Percentiles rank a stretch among this genome's conserved stretches.
Evolutionary conservation across 2,797 vertebrate species (phyloP).

Genomic region (Coendou prehensilis): DNA sequence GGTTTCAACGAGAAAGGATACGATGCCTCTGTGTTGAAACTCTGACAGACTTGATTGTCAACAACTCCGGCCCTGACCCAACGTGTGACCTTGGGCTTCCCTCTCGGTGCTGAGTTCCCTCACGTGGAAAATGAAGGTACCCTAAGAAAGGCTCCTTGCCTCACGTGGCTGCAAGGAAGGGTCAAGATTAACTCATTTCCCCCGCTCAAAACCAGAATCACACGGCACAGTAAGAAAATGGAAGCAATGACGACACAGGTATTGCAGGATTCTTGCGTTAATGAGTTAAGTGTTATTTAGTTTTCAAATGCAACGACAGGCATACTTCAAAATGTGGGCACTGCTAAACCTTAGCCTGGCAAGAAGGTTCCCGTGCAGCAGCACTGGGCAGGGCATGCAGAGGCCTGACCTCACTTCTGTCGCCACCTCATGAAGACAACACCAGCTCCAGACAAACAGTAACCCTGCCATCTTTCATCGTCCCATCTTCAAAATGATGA

Average conservation of each 20-base stretch:
- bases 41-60: background rate
- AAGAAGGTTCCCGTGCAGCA: background rate
- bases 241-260: background rate
- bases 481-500: background rate
- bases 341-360: background rate
- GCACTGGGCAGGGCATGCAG: fast-evolving
- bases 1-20: background rate
- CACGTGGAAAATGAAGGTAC: slow-evolving; percentile 60
- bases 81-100: background rate
- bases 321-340: background rate
- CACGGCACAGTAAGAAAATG: background rate
- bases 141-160: background rate
- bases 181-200: slow-evolving; percentile 52
- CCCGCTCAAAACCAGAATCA: background rate
- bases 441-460: background rate
- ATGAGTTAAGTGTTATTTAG: background rate
- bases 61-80: slow-evolving; percentile 26
- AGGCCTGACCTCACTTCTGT: background rate
- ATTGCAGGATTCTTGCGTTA: slow-evolving; percentile 14
- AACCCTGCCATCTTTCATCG: background rate
- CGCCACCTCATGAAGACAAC: background rate
- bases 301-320: slow-evolving; percentile 2
- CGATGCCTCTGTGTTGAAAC: background rate
- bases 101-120: background rate
- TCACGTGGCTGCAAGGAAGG: background rate